These are phyloP conservation scores for Monoplex corrugatus DNA, from an alignment of 2,888 invertebrate species.

Conservation along the genomic window DNA sequence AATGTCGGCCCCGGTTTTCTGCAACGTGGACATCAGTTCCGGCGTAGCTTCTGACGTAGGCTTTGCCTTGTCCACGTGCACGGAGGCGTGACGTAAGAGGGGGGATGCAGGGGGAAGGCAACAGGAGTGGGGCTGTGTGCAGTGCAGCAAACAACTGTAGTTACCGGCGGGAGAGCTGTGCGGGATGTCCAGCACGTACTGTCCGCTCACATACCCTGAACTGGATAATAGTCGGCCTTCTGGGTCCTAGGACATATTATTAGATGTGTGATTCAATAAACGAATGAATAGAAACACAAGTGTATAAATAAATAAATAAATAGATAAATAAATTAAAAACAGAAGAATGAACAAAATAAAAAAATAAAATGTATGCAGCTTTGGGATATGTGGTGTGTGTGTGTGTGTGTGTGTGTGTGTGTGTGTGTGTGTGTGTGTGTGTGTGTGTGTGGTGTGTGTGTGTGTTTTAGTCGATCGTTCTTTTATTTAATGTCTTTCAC, in stretches of 20 bases:
- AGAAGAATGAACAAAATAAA: no score
- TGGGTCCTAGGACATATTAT: not conserved
- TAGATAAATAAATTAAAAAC: no score
- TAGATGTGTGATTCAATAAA: no score
- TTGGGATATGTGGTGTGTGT: not conserved
- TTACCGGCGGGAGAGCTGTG: slow-evolving; percentile 14
- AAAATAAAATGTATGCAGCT: no score
- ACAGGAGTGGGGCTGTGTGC: not conserved
- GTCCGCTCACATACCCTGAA: not conserved
- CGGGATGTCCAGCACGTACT: slow-evolving; percentile 14
- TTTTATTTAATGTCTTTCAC: no score
- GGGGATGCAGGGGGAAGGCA: slow-evolving; percentile 29
- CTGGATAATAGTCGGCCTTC: slow-evolving; percentile 26
- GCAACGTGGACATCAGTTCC: slow-evolving; percentile 9
- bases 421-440: not conserved
- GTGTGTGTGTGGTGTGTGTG: not conserved
- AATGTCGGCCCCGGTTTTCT: slow-evolving; percentile 19
- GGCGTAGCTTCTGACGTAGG: not conserved
- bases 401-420: not conserved
- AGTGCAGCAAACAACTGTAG: slow-evolving; percentile 36
- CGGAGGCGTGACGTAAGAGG: slow-evolving; percentile 3
- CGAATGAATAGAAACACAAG: no score
- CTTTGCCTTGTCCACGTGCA: not conserved
- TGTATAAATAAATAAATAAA: no score
- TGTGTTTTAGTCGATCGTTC: no score